Conservation (phyloP, 2,113 vertebrate species). For the Nesogale talazaci region DNA sequence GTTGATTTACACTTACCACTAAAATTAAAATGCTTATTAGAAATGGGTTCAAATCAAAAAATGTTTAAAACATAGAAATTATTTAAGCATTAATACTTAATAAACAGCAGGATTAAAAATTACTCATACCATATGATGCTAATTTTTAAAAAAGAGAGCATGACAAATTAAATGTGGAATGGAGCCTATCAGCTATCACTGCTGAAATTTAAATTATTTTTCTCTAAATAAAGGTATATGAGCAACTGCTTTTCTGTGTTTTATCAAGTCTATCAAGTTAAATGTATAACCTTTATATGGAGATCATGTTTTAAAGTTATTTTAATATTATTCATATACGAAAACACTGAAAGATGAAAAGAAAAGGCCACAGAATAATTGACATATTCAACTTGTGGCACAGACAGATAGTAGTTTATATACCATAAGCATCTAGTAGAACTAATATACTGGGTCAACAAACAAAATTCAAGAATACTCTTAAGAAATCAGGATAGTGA, state of each 20-base stretch:
- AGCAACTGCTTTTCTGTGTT: background rate
- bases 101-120: background rate
- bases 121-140: background rate
- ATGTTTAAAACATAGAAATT: constrained; percentile 7
- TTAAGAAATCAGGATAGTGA: background rate
- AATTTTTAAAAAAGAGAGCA: background rate
- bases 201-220: constrained; percentile 11
- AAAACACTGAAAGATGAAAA: background rate
- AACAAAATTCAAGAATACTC: background rate
- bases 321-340: background rate
- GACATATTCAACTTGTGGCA: background rate
- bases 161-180: background rate
- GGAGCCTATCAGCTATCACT: background rate
- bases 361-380: background rate
- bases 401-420: background rate
- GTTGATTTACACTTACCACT: background rate
- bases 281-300: background rate
- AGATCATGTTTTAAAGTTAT: background rate
- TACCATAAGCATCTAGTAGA: background rate
- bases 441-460: background rate
- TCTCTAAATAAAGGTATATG: background rate
- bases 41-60: background rate
- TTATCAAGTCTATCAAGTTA: background rate
- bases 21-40: background rate
- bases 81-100: background rate